Percentiles rank a stretch among this genome's conserved stretches.
Evolutionary conservation across 2,113 vertebrate genomes (phyloP).

Genomic region (Trochalopteron elliotii): DNA sequence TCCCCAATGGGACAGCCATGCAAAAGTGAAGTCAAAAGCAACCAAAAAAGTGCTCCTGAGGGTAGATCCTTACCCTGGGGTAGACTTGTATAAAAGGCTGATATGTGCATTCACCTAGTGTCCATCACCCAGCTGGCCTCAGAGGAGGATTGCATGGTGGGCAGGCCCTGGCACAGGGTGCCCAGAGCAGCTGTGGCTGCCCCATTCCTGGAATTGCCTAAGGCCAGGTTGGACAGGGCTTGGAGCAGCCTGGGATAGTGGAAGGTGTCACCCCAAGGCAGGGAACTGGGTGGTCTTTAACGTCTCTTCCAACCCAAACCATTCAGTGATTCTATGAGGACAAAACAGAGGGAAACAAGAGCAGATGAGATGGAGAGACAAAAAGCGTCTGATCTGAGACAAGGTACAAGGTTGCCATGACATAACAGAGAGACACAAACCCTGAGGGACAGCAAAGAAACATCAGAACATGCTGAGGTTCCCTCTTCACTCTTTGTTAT

Average conservation of each 20-base stretch:
- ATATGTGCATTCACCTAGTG: background rate
- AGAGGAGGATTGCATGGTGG: background rate
- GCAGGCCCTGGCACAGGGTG: background rate
- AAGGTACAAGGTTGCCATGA: background rate
- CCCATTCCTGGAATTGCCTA: background rate
- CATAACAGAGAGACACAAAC: background rate
- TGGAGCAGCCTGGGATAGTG: rapidly evolving
- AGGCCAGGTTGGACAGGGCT: rapidly evolving
- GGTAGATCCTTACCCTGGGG: background rate
- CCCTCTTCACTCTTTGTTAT: background rate
- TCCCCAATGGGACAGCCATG: background rate
- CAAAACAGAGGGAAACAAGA: background rate
- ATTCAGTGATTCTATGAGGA: background rate
- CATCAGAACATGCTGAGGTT: background rate
- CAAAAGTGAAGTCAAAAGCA: background rate
- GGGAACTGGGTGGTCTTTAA: background rate
- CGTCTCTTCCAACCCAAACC: background rate
- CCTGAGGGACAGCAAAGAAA: background rate
- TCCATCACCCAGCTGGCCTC: background rate
- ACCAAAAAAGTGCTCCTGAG: background rate
- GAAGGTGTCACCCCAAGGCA: background rate
- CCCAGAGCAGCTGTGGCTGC: background rate
- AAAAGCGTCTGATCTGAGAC: background rate
- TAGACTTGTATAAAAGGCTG: background rate
- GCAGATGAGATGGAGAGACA: background rate